These are phyloP conservation scores for Catharus minimus DNA, from an alignment of 2,113 vertebrate genomes.

Conservation along the genomic window DNA sequence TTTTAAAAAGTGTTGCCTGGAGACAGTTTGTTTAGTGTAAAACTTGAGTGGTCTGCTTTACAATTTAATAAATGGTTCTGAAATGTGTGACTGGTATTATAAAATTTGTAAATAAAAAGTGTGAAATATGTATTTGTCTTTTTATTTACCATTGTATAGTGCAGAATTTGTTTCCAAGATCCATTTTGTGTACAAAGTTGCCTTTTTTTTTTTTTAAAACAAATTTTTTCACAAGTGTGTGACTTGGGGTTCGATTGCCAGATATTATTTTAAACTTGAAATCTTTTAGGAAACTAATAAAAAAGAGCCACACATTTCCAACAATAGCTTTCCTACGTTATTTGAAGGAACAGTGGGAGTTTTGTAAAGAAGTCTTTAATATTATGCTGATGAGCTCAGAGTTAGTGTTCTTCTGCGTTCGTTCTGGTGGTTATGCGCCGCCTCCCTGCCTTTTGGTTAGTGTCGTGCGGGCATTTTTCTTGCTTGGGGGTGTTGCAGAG, in stretches of 20 bases:
- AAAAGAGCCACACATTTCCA: conserved; percentile 75
- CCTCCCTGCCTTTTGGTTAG: conserved; percentile 16
- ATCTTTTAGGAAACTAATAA: conserved; percentile 70
- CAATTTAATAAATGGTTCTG: conserved; percentile 84
- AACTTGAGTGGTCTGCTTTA: conserved; percentile 81
- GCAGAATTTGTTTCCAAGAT: conserved; percentile 78
- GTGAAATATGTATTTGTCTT: conserved; percentile 99
- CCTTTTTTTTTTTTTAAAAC: conserved; percentile 30
- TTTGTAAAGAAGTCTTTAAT: conserved; percentile 35
- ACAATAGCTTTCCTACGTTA: conserved; percentile 67
- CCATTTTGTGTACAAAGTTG: conserved; percentile 65
- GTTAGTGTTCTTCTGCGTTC: conserved; percentile 23
- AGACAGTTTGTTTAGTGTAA: conserved; percentile 83
- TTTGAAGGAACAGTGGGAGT: conserved; percentile 64
- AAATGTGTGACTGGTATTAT: conserved; percentile 96
- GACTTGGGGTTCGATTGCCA: conserved; percentile 66
- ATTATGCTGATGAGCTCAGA: conserved; percentile 12
- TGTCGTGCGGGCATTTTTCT: not conserved
- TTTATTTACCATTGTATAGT: conserved; percentile 95
- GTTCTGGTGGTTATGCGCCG: conserved; percentile 13
- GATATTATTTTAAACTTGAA: conserved; percentile 54
- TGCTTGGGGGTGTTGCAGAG: not conserved
- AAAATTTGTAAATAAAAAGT: conserved; percentile 98
- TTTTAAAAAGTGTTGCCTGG: conserved; percentile 79
- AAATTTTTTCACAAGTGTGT: conserved; percentile 72